Percentiles rank a stretch among this genome's conserved stretches.
phyloP scores from a whole-genome alignment of 1,140 invertebrate species.

The Brevipalpus yothersi region DNA sequence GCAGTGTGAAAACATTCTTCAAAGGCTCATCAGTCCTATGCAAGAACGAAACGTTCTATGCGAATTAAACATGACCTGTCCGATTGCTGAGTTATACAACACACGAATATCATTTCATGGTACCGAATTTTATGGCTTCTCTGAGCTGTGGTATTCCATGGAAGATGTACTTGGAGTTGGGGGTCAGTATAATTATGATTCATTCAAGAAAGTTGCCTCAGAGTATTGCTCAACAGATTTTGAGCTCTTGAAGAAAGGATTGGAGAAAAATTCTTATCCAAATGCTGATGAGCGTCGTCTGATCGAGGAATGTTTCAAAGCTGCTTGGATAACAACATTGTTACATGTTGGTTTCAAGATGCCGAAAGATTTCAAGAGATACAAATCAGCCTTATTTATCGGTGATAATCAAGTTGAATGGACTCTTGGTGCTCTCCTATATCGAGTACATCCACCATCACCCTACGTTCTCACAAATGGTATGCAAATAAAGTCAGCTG shows the following conservation, averaged over 20 bases:
- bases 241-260: slow-evolving; percentile 17
- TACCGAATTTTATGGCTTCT: slow-evolving; percentile 29
- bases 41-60: background rate
- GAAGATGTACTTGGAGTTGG: slow-evolving; percentile 28
- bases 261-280: slow-evolving; percentile 20
- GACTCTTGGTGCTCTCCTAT: slow-evolving; percentile 29
- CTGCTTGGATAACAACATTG: slow-evolving; percentile 27
- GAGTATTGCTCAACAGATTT: slow-evolving; percentile 19
- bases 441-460: slow-evolving; percentile 27
- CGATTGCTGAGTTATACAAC: slow-evolving; percentile 1
- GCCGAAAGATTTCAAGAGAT: slow-evolving; percentile 18
- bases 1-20: slow-evolving; percentile 1
- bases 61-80: slow-evolving; percentile 1
- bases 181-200: slow-evolving; percentile 22
- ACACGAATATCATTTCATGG: slow-evolving; percentile 11
- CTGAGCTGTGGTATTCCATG: slow-evolving; percentile 30
- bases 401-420: slow-evolving; percentile 26
- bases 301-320: slow-evolving; percentile 28
- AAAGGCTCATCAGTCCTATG: background rate
- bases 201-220: slow-evolving; percentile 21
- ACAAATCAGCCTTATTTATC: slow-evolving; percentile 1
- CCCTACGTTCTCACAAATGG: slow-evolving; percentile 11
- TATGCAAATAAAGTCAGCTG: background rate
- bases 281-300: slow-evolving; percentile 23
- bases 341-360: slow-evolving; percentile 30